Base-by-base conservation (phyloP, 2,888 invertebrate genomes). In the Mythimna lalbum region DNA sequence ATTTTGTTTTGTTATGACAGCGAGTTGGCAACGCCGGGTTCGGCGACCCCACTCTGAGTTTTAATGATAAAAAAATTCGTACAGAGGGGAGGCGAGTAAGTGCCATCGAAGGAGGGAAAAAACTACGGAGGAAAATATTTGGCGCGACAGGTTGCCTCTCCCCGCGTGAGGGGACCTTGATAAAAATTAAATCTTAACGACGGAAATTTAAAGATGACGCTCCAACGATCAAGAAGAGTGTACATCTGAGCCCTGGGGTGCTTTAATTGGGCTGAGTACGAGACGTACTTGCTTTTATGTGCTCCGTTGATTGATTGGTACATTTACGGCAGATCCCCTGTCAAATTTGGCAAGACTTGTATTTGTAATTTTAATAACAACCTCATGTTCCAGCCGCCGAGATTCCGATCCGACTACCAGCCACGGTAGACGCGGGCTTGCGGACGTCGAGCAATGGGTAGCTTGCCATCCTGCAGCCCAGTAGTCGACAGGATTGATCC, bases 11-110 rank as follows among this genome's bases (percentile, higher is more conserved):
- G 95, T 96, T 96, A 95, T 96, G 95, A 96, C 96, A 96, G 92
- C 90, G 92, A 89, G 94, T 90, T 92, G 93, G 94, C 92, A 93
- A 93, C 93, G 93, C 87, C 87, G 94, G 87, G 95, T 95, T 95
- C 95, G 94, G 89, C 95, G 96, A 95, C 96, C 96, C 96, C 94
- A 94, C 93, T 93, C 90, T 88, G 93, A 88, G 94, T 95, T 96
- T 96, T 95, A 96, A 96, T 96, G 96, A 96, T 96, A 96, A 96
- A 96, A 96, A 96, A 96, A 96, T 95, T 96, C 96, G 96, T 95
- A 93, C 93, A 91, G 93, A 93, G 94, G 95, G 95, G 94, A 91
- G 92, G 91, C 92, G 83, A 81, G 93, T 95, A 95, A 96, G 96
- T 96, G 96, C 95, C 94, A 95, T 95, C 93, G 94, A 93, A 95